Base-by-base conservation (phyloP, 2,113 vertebrate species). In the Myrmecophaga tridactyla region DNA sequence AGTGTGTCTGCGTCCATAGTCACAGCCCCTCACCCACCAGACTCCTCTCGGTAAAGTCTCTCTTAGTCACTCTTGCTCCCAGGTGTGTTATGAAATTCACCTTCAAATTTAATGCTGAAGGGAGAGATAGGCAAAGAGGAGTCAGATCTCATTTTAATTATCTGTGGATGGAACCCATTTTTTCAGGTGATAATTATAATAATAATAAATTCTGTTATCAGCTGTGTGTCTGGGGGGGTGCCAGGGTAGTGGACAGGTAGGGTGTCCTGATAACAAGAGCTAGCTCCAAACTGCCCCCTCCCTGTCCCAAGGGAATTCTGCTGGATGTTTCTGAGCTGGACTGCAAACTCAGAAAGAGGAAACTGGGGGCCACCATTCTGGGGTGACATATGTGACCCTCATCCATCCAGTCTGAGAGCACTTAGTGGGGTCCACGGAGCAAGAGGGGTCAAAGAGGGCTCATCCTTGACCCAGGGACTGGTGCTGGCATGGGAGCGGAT, bases 181-280 rank as follows among this genome's bases (percentile, higher is more conserved):
- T 85, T 98, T 96, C 97, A 75, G 97, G 97, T 97, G 92, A 98
- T 98, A 97, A 98, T 98, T 96, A 95, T 96, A 97, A 98, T 98
- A 98, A 98, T 98, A 98, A 98, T 97, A 98, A 97, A 96, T 95
- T 86, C 96, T 95, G 96, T 98, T 98, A 98, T 98, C 98, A 96
- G 96, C 12, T 31, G 6, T 51, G 48, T 51, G 48, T 51, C 10
- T 51, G 48, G 10, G 97, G 95, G 73, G 41, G 73, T 86, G 46
- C 65, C 0, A 21, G 94, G 96, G 83, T 36, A 0, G 14, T 14
- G 73, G 87, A 72, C 5, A 29, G 90, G 96, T 93, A 7, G 73
- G 3, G 87, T 2, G 75, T 97, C 58, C 88, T 11, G 9, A 62
- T 84, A 92, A 96, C 17, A 56, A 94, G 96, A 92, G 92, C 65